These are phyloP conservation scores for Rallus crepitans DNA, from an alignment of 2,797 vertebrate genomes.

Conservation along the genomic window DNA sequence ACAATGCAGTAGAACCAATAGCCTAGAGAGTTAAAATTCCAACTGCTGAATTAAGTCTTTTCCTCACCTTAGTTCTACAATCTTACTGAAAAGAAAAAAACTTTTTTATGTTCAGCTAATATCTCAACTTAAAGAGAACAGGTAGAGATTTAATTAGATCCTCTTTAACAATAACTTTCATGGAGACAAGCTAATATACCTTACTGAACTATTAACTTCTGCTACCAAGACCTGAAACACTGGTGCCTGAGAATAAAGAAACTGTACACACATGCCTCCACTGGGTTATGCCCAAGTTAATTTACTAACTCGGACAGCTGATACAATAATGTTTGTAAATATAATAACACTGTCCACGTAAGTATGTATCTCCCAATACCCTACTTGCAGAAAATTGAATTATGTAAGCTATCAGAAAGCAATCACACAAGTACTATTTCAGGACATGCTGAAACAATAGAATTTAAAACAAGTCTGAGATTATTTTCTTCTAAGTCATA, in stretches of 20 bases:
- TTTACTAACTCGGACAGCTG: background rate
- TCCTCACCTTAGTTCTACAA: background rate
- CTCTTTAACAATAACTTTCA: background rate
- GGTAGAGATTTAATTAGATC: background rate
- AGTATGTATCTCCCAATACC: background rate
- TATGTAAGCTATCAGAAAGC: conserved; percentile 8
- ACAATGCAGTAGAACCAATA: too few species aligned
- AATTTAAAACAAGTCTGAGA: background rate
- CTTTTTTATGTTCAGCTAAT: background rate
- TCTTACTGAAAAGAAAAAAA: background rate
- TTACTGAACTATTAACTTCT: background rate
- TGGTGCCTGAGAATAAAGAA: background rate
- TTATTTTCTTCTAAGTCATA: background rate
- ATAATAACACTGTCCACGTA: background rate
- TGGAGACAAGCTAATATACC: background rate
- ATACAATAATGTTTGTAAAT: background rate
- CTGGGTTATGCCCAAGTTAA: background rate
- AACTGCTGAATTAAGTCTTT: background rate
- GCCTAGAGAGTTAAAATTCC: background rate
- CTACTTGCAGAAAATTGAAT: background rate
- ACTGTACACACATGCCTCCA: background rate
- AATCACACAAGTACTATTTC: background rate
- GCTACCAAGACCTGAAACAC: background rate
- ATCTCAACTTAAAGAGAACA: background rate
- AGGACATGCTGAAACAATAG: background rate